A percentile compares a stretch with the other conserved stretches of the same genome.
Evolutionary conservation across 2,113 vertebrate species (phyloP).

Genomic region (Cinclus cinclus): DNA sequence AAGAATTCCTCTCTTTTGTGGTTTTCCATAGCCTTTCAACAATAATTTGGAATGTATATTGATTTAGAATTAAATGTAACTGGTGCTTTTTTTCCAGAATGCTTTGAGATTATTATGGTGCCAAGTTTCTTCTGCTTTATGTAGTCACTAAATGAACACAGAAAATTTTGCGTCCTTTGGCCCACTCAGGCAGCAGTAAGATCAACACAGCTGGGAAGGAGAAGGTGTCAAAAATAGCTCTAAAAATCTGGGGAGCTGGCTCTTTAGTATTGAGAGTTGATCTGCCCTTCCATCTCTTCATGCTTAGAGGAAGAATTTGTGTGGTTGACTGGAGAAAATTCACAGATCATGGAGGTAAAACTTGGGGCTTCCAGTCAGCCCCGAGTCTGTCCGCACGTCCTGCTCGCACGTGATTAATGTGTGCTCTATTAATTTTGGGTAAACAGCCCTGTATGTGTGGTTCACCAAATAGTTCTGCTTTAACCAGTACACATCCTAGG

Average conservation of each 20-base stretch:
- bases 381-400: background rate
- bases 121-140: background rate
- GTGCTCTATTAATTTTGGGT: background rate
- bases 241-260: background rate
- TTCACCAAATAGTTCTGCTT: constrained; percentile 14
- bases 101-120: background rate
- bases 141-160: background rate
- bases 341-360: background rate
- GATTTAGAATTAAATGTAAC: background rate
- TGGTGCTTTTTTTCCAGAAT: background rate
- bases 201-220: background rate
- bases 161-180: background rate
- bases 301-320: background rate
- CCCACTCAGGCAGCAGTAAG: background rate
- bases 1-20: background rate
- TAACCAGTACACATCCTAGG: background rate
- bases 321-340: background rate
- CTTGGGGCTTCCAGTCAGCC: background rate
- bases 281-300: background rate
- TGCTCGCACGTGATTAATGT: background rate
- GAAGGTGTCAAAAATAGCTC: background rate
- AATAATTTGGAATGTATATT: background rate
- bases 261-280: background rate
- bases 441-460: background rate
- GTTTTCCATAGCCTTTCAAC: background rate